Evolutionary conservation across 2,888 invertebrate species (phyloP).

Genomic region (Syrphus vitripennis): DNA sequence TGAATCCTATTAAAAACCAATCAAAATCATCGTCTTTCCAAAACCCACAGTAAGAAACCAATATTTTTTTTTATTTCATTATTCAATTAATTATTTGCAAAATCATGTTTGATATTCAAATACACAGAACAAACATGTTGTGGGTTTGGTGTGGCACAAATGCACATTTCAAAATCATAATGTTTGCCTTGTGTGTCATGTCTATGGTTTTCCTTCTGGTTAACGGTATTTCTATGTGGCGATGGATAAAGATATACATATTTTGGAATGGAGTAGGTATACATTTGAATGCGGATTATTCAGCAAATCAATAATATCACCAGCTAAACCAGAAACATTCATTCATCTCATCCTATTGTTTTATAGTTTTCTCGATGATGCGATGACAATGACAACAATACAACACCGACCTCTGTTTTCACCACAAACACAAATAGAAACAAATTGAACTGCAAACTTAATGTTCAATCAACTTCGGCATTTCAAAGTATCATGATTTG

Average conservation of each 20-base stretch:
- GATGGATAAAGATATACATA: not conserved
- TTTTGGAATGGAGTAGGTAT: not conserved
- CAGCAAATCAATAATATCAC: slow-evolving; percentile 26
- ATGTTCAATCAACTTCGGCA: slow-evolving; percentile 13
- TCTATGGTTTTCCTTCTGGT: slow-evolving; percentile 26
- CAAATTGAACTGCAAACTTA: slow-evolving; percentile 33
- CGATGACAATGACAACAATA: not conserved
- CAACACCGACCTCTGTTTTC: not conserved
- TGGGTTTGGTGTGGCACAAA: slow-evolving; percentile 19
- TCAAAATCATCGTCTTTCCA: not conserved
- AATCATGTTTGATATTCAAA: slow-evolving; percentile 8
- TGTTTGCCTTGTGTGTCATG: slow-evolving; percentile 13
- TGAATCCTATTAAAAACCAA: not conserved
- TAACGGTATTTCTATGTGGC: not conserved
- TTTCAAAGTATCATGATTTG: not conserved
- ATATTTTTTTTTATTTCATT: not conserved
- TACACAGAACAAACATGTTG: not conserved
- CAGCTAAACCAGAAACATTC: not conserved
- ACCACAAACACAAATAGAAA: slow-evolving; percentile 12
- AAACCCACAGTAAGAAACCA: not conserved
- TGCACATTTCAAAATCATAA: slow-evolving; percentile 33
- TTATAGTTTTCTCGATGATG: not conserved
- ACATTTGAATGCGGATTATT: slow-evolving; percentile 5
- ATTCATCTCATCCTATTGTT: not conserved
- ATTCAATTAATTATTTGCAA: slow-evolving; percentile 33